Percentiles rank a stretch among this genome's conserved stretches.
Evolutionary conservation across 2,797 vertebrate species (phyloP).

Genomic region (Smutsia gigantea): DNA sequence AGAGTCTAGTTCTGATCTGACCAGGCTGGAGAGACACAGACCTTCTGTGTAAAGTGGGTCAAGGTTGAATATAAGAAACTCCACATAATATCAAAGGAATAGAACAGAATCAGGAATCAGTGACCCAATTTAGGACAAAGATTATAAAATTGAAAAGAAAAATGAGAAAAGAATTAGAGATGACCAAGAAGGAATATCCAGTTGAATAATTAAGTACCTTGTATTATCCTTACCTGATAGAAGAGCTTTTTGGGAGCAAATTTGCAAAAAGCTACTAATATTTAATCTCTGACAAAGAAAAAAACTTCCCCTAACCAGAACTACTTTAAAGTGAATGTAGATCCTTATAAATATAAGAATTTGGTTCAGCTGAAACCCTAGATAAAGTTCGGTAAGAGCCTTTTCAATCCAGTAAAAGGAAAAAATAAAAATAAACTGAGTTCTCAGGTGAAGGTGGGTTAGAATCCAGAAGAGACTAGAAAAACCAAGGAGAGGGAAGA

Average conservation of each 20-base stretch:
- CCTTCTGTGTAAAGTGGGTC: rapidly evolving
- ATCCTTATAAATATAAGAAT: background rate
- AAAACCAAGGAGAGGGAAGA: background rate
- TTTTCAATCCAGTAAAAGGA: background rate
- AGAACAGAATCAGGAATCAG: background rate
- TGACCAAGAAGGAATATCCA: background rate
- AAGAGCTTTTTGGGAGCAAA: background rate
- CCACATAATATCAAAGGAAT: background rate
- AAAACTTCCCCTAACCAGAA: background rate
- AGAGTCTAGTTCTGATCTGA: background rate
- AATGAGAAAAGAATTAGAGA: background rate
- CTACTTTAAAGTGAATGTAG: background rate
- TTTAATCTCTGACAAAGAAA: background rate
- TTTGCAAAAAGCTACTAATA: background rate
- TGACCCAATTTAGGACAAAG: background rate
- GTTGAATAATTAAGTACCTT: background rate
- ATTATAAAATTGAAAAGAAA: background rate
- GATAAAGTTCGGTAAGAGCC: background rate
- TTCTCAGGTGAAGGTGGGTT: background rate
- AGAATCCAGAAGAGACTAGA: background rate
- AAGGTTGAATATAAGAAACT: background rate
- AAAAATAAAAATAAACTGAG: background rate
- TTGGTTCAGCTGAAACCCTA: background rate
- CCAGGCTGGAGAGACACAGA: background rate
- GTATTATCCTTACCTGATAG: background rate